Evolutionary conservation across 2,797 vertebrate species (phyloP), one percentile per base, ranked within the genome.

Genomic region (Synaphobranchus kaupii): DNA sequence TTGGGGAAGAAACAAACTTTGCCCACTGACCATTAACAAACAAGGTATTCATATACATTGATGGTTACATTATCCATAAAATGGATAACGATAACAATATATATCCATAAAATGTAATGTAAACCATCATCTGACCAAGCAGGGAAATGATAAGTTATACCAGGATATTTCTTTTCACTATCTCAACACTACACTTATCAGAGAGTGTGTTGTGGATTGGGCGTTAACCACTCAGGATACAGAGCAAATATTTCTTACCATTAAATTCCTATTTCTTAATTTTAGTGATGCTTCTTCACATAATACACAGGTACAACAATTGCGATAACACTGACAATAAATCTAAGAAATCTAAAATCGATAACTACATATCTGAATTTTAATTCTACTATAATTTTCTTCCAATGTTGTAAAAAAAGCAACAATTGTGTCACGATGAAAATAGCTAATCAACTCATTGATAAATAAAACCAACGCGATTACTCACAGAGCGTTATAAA

Each of bases 1-100:
- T 81, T 81, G 78, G n/a, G 44, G 78, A 22, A 81, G 22, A 81
- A 81, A 48, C 8, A 50, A 81, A 48, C 78, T 80, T 47, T 48
- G 44, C 76, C 50, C 47, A 50, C 6, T 48, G 7, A 81, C 78
- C 78, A 50, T 13, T 76, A 15, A 76, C 78, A 81, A 81, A 50
- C 47, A 50, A 50, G 78, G 17, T 8, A 81, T 81, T 50, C 78
- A n/a, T n/a, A 9, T 25, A 68, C 63, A 68, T n/a, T 4, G 1
- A 68, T 2, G 20, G 20, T 13, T 25, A 81, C 22, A 47, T 50
- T 81, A 81, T 50, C 47, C 47, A 50, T 48, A 48, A 39, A 39
- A 39, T 39, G 3, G 39, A 39, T 39, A 39, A 39, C 39, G 39
- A 39, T 39, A 39, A 39, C 39, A 39, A 39, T 39, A 39, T 39